Evolutionary conservation across 1,140 invertebrate species (phyloP), one percentile per base, ranked within the genome.

Genomic region (Latrodectus geometricus): DNA sequence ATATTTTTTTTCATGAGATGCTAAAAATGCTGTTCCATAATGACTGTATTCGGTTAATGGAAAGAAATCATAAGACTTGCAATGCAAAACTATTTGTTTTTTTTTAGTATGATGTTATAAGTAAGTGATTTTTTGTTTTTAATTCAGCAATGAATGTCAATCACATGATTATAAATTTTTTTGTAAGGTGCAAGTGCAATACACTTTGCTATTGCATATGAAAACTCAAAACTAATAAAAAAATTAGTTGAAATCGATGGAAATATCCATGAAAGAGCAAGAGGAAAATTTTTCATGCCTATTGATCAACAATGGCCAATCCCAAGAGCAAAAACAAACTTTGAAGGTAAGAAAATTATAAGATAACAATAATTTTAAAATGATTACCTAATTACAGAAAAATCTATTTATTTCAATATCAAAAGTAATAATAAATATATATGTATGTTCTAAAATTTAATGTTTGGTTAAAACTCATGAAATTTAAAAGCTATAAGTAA

Each of bases 131-230:
- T 35, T 35, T 35, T 35, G 5, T 35, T 35, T 35, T 35, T 1
- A 35, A 35, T 35, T 35, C 5, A 5, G 35, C 5, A 35, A 35
- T 35, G 35, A 35, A 35, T 35, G 5, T 35, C 5, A 35, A 35
- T 5, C 35, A n/a, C 35, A 3, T 35, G 5, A 35, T 35, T 35
- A 35, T 35, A 5, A 35, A 35, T 35, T 66, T 79, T 9, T 65
- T 89, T 21, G 91, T 23, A 88, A 94, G 95, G 97, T 0, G 97
- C 98, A 11, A 97, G 97, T 91, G 95, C 96, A 9, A 92, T 99
- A 23, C 98, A 99, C 91, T 92, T 99, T 72, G 97, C 97, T 0
- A 99, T 99, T 88, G 97, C 98, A 0, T 98, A 99, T 90, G 95
- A 94, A 89, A 98, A 99, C 91, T 97, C 99, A 89, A 97, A 98